Percentiles rank a stretch among this genome's conserved stretches.
Conservation (phyloP, 2,113 vertebrate genomes). For the Oenanthe melanoleuca region DNA sequence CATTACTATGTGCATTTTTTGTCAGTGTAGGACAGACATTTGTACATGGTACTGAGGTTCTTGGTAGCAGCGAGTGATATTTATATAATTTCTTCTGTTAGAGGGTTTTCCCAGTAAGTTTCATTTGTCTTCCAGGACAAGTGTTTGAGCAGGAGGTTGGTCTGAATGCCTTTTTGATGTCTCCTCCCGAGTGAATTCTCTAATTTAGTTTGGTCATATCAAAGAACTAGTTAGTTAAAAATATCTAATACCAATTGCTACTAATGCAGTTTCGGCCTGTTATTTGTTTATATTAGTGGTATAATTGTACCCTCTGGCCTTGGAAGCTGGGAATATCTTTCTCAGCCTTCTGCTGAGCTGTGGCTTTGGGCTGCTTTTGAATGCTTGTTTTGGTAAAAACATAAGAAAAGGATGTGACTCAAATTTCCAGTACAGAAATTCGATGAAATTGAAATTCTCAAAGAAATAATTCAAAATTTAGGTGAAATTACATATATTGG, state of each 20-base stretch:
- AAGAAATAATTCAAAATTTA: neutral
- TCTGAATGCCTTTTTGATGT: accelerated
- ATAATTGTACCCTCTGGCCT: neutral
- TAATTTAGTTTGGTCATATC: neutral
- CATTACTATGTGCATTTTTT: neutral
- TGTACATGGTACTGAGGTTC: neutral
- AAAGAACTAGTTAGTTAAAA: neutral
- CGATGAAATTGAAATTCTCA: neutral
- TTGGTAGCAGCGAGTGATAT: neutral
- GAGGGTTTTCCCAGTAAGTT: neutral
- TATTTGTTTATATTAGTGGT: neutral
- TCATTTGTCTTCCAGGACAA: neutral
- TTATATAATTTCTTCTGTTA: neutral
- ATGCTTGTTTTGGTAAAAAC: neutral
- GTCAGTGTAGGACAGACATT: accelerated
- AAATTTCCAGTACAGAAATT: neutral
- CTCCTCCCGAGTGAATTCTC: neutral
- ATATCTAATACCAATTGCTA: neutral
- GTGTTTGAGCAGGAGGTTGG: accelerated
- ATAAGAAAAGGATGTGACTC: neutral
- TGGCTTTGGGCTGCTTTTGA: neutral
- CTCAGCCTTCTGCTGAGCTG: neutral
- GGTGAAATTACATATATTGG: accelerated
- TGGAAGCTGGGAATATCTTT: neutral
- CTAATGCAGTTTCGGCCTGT: neutral